Conservation (phyloP, 2,797 vertebrate genomes). For the Brachyalestes nurse region DNA sequence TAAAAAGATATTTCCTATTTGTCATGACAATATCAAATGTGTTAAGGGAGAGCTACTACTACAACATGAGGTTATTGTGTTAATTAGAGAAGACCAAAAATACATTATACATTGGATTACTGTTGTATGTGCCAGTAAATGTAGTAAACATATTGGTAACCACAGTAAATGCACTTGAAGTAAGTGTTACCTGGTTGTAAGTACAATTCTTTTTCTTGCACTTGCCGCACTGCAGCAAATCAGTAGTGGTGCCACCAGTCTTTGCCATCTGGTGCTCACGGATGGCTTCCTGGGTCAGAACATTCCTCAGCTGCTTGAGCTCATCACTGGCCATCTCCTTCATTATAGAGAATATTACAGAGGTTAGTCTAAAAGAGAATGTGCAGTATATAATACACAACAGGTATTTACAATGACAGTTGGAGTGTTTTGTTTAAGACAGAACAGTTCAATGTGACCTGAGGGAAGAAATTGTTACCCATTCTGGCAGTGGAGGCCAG, state of each 20-base stretch:
- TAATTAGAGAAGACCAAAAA: not conserved
- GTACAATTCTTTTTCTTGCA: slow-evolving; percentile 98
- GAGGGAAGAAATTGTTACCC: too few relatives aligned
- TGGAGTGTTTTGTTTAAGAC: too few relatives aligned
- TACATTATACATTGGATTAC: not conserved
- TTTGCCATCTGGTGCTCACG: slow-evolving; percentile 99
- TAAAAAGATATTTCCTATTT: not conserved
- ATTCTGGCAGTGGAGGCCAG: too few relatives aligned
- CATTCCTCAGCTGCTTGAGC: slow-evolving; percentile 89
- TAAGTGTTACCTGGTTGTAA: slow-evolving; percentile 91
- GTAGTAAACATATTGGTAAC: too few relatives aligned
- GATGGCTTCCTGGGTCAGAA: slow-evolving; percentile 96
- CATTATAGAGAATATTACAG: slow-evolving; percentile 6
- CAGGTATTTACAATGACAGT: too few relatives aligned
- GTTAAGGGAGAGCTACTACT: not conserved
- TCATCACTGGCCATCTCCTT: slow-evolving; percentile 99
- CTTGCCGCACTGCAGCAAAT: slow-evolving; percentile 94
- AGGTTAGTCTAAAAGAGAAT: not conserved
- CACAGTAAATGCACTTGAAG: too few relatives aligned
- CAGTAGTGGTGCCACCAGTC: slow-evolving; percentile 90
- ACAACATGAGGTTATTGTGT: not conserved
- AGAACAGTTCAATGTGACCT: too few relatives aligned
- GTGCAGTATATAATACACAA: too few relatives aligned
- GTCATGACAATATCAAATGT: not conserved
- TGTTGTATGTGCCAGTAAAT: not conserved